Evolutionary conservation across 2,113 vertebrate genomes (phyloP), one percentile per base, ranked within the genome.

Genomic region (Caranx melampygus): DNA sequence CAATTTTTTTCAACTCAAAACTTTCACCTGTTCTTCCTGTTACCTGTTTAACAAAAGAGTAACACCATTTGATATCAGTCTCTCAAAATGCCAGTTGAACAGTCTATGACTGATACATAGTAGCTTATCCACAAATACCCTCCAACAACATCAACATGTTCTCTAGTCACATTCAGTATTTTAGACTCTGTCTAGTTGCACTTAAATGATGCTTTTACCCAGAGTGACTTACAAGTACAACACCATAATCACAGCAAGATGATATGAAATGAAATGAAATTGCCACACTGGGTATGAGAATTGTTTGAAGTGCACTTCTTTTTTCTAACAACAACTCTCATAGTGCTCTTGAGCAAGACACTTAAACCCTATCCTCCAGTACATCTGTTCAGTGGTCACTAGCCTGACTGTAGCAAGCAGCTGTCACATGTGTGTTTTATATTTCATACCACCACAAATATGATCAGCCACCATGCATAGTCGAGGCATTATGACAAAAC

Each of bases 341-440:
- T 33, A 15, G 47, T 75, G 40, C 60, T 66, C 60, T 81, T 58
- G 45, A 76, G 51, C 81, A 76, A 67, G 21, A 21, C 33, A 40
- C 58, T 66, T 77, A 63, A 64, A 57, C 14, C 57, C 2, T 0
- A 2, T 67, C 8, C 5, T 58, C 13, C 20, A 31, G 21, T 33
- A 42, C 26, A 37, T 52, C 52, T 2, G 0, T 57, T 72, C 18
- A 57, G 18, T 12, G 21, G 21, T 14, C 20, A n/a, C 18, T 51
- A 63, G 47, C 21, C 20, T 60, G 14, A 40, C 60, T 66, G 45
- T 47, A 34, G 45, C 47, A 35, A 63, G 52, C 26, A 69, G 63
- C 68, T 49, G 33, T 60, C 44, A 52, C 40, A 60, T 54, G 10
- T 21, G 26, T 54, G 44, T 80, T 26, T 26, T 44, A 60, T 37